Evolutionary conservation across 2,797 vertebrate genomes (phyloP).

Genomic region (Toxotes lorentzi): DNA sequence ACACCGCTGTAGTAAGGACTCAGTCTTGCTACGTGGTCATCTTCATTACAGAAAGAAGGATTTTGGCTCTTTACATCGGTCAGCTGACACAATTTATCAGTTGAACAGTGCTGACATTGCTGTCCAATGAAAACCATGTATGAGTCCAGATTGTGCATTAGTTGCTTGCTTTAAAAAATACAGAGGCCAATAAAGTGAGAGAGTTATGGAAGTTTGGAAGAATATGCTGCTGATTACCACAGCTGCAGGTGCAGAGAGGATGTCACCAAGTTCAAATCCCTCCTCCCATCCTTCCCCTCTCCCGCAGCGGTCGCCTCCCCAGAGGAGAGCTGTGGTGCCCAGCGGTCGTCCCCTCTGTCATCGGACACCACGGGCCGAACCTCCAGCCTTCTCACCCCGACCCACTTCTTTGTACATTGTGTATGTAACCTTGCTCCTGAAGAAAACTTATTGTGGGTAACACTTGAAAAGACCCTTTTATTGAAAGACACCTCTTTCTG

Average conservation of each 20-base stretch:
- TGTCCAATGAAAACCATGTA: neutral
- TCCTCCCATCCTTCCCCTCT: constrained; percentile 69
- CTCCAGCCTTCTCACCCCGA: constrained; percentile 21
- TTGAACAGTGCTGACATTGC: neutral
- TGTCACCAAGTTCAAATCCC: constrained; percentile 81
- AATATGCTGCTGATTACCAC: constrained; percentile 80
- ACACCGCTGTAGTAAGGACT: no score
- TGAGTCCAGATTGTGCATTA: neutral
- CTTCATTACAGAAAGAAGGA: no score
- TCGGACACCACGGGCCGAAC: constrained; percentile 21
- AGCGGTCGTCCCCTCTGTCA: constrained; percentile 31
- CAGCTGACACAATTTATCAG: no score
- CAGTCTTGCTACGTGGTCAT: no score
- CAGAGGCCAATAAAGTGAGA: constrained; percentile 9
- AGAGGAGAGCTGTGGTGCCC: constrained; percentile 28
- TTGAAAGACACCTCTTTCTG: constrained; percentile 34
- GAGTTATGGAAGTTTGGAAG: constrained; percentile 63
- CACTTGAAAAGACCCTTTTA: constrained; percentile 26
- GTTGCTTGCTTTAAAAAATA: neutral
- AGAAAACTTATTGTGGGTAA: constrained; percentile 21
- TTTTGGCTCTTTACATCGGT: no score
- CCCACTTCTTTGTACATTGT: constrained; percentile 40
- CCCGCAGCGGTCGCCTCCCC: constrained; percentile 73
- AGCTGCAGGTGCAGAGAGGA: constrained; percentile 91
- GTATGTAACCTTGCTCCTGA: constrained; percentile 49